Base-by-base conservation (phyloP, 2,797 vertebrate genomes). In the Champsocephalus esox region DNA sequence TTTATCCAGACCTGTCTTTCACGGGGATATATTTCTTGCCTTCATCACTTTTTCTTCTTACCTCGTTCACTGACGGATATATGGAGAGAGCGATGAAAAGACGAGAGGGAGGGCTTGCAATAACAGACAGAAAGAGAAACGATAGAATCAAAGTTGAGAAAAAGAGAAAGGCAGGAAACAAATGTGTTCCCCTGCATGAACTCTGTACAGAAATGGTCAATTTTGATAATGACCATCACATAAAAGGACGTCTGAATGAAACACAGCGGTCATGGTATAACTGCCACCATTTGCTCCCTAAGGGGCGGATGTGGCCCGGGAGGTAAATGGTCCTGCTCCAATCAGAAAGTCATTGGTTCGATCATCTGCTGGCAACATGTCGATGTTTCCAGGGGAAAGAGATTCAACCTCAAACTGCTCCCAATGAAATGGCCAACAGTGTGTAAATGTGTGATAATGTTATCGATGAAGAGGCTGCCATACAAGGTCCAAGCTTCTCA, bases 1-100 rank as follows among this genome's bases (percentile, higher is more conserved):
- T 91, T 88, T 88, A 90, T 90, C 85, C 81, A 81, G 85, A 83
- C 77, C 87, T 89, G 87, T 88, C 89, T 87, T 87, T 89, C 83
- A 86, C 24, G 4, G 51, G 58, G 74, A 84, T 87, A 67, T 87
- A 87, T 88, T 89, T 88, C 77, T 63, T 77, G 73, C 84, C 72
- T 72, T 83, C 83, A 77, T 89, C 72, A 82, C 80, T 85, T 88
- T 80, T 73, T 80, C 77, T 77, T 59, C 68, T 81, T 8, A 21
- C 84, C 73, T 87, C 44, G 34, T 75, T 65, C 73, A n/a, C 79
- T 84, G 88, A 86, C 86, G 86, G 73, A 85, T 85, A 77, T 84
- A 81, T 76, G 66, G 60, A 87, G 69, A 79, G 51, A 64, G 62
- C 28, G 32, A 50, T 4, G 49, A 52, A 44, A 57, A 71, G 34